These are phyloP conservation scores for Phalacrocorax carbo DNA, from an alignment of 2,113 vertebrate genomes.

Conservation along the genomic window DNA sequence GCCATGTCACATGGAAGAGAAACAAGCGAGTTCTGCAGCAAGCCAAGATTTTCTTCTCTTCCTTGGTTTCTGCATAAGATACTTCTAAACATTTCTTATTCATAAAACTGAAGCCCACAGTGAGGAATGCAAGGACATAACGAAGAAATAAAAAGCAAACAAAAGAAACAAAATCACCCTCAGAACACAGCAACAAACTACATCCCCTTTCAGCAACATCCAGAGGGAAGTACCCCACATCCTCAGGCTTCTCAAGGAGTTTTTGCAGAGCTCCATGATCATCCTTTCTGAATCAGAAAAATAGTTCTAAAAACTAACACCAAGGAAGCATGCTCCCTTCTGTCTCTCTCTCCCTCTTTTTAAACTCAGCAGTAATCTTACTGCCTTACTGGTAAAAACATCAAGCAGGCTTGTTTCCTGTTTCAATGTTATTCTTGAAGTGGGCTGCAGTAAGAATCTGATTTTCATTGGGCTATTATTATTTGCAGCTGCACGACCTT, in stretches of 20 bases:
- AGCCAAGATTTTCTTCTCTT: neutral
- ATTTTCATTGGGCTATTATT: conserved; percentile 85
- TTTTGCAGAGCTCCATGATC: neutral
- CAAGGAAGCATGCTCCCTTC: conserved; percentile 26
- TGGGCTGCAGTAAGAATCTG: conserved; percentile 77
- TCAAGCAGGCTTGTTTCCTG: conserved; percentile 78
- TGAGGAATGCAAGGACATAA: neutral
- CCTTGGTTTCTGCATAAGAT: neutral
- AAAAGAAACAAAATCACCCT: neutral
- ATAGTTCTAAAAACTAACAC: conserved; percentile 9
- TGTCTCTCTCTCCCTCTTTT: neutral
- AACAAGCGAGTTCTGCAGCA: neutral
- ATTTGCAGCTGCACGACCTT: conserved; percentile 83
- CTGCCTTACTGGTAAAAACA: conserved; percentile 72
- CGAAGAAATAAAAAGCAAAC: neutral
- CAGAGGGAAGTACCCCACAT: neutral
- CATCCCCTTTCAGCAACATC: neutral
- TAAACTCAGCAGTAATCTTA: conserved; percentile 64
- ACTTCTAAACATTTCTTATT: neutral
- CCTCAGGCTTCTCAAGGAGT: neutral
- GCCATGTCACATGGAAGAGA: neutral
- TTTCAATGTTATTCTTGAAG: conserved; percentile 80
- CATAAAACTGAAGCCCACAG: neutral
- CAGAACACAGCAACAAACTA: neutral
- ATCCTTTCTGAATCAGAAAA: conserved; percentile 21